Evolutionary conservation across 2,797 vertebrate genomes (phyloP).

Genomic region (Tragopan temminckii): DNA sequence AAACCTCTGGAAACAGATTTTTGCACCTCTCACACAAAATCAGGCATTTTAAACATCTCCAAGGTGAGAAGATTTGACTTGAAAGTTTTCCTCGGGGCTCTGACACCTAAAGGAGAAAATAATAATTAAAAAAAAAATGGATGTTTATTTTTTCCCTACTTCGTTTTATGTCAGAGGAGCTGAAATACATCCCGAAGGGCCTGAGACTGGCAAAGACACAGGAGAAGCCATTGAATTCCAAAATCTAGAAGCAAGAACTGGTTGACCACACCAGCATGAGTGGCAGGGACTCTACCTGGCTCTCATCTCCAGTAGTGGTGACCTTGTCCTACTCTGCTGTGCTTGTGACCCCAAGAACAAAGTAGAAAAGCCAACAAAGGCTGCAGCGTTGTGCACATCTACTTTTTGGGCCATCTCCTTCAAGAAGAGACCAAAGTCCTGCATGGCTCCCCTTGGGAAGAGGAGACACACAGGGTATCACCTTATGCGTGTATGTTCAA

Average conservation of each 20-base stretch:
- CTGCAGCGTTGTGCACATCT: not conserved
- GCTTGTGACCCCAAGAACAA: not conserved
- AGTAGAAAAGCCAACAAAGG: rapidly evolving
- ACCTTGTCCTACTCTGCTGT: not conserved
- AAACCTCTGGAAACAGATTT: not conserved
- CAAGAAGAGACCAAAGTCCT: not conserved
- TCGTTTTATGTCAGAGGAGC: not conserved
- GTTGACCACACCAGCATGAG: not conserved
- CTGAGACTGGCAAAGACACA: not conserved
- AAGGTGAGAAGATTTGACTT: not conserved
- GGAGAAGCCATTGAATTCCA: rapidly evolving
- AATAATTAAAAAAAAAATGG: not conserved
- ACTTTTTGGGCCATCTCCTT: not conserved
- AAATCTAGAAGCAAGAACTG: rapidly evolving
- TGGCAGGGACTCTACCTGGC: not conserved
- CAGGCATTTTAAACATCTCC: not conserved
- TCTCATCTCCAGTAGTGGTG: not conserved
- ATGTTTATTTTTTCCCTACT: not conserved
- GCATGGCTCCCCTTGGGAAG: not conserved
- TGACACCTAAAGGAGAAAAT: not conserved
- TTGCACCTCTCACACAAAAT: not conserved
- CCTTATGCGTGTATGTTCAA: not conserved
- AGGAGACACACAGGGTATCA: not conserved
- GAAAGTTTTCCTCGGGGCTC: not conserved
- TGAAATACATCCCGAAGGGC: not conserved